A percentile compares a stretch with the other conserved stretches of the same genome.
Evolutionary conservation across 64 coral and sea anemone genomes (phyloP).

Genomic region (Pocillopora damicornis): DNA sequence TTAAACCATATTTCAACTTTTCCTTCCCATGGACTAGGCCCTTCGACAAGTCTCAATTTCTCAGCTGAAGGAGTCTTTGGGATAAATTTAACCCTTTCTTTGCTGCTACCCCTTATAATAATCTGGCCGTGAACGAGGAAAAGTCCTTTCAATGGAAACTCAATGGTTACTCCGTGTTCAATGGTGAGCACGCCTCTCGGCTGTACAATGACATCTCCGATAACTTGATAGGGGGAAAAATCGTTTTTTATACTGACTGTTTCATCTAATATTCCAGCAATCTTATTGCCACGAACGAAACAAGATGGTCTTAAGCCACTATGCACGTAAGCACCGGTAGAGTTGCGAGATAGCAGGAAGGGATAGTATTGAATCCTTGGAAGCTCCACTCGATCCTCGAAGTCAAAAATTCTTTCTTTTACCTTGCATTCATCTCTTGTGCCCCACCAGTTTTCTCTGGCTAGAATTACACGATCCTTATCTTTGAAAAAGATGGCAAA

Average conservation of each 20-base stretch:
- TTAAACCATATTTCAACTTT: constrained; percentile 45
- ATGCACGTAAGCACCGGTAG: background rate
- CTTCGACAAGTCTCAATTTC: constrained; percentile 49
- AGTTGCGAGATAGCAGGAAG: constrained; percentile 7
- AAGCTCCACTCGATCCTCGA: constrained; percentile 58
- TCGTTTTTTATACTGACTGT: background rate
- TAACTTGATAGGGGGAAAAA: constrained; percentile 34
- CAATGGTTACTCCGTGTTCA: constrained; percentile 39
- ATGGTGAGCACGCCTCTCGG: constrained; percentile 49
- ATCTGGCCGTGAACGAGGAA: constrained; percentile 67
- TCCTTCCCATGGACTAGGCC: constrained; percentile 69
- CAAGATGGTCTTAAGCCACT: constrained; percentile 26
- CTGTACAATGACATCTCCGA: constrained; percentile 52
- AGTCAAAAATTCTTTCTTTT: constrained; percentile 58
- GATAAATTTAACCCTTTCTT: constrained; percentile 45
- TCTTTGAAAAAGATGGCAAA: constrained; percentile 42
- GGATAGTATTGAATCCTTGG: constrained; percentile 59
- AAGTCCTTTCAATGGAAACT: constrained; percentile 44
- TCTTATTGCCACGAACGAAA: constrained; percentile 37
- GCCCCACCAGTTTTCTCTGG: constrained; percentile 70
- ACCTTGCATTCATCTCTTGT: constrained; percentile 55
- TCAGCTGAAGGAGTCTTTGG: background rate
- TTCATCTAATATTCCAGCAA: constrained; percentile 46
- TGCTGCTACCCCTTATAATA: constrained; percentile 22
- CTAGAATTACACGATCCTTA: constrained; percentile 2